Base-by-base conservation (phyloP, 37 sponge, comb jelly and placozoan species). In the Beroe forskalii region DNA sequence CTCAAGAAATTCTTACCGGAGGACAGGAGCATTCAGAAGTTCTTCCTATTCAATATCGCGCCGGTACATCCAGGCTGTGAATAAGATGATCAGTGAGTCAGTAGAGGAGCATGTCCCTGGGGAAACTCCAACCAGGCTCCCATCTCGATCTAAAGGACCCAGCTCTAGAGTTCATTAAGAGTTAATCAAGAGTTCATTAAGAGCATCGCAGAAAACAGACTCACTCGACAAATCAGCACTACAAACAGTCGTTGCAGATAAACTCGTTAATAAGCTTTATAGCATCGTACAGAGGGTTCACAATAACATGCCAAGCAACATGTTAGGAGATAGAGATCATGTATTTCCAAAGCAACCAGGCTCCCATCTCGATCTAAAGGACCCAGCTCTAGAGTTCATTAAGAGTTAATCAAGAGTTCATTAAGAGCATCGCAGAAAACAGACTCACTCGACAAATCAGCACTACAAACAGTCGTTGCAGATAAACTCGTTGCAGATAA, bases 1-100 rank as follows among this genome's bases (percentile, higher is more conserved):
- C 93, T 97, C 31, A 91, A 93, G 39, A 93, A 93, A 63, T 95
- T 94, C 62, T 76, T 97, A 0, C 97, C 97, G 0, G 90, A 91
- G 90, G 92, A 76, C 62, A 93, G 90, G 0, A 94, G 95, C n/a
- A 94, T 95, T 61, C 97, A 97, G 92, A 91, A 94, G 30, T 67
- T 86, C 41, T 97, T 97, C 91, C 90, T 93, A 92, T 91, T 95
- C 14, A 60, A 94, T 69, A 89, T 97, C n/a, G 97, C 93, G 0
- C 95, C 95, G 97, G 0, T 94, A 95, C 44, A 94, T 97, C 9
- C 92, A 92, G 86, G 86, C 86, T 19, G 86, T 80, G 1, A 80
- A 80, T 48, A 80, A 80, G 86, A 80, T 23, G 44, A 41, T 80
- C 1, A 41, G 38, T 24, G 40, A 44, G 27, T 80, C 86, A 33